Base-by-base conservation (phyloP, 2,888 invertebrate species). In the Cryptosula pallasiana region DNA sequence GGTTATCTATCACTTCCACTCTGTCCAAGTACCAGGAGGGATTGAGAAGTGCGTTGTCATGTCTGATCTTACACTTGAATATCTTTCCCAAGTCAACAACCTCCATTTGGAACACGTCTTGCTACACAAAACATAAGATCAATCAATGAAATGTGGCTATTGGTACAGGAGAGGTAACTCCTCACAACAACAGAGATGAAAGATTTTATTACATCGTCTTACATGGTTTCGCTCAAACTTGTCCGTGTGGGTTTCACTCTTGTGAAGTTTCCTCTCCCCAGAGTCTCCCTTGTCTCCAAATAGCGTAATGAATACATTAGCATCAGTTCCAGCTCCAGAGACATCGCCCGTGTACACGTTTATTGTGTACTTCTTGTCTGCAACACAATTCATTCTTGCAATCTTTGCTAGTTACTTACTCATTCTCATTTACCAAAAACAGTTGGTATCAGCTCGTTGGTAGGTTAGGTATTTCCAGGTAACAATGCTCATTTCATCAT, bases 141-240 rank as follows among this genome's bases (percentile, higher is more conserved):
- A n/a, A n/a, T n/a, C n/a, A n/a, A n/a, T n/a, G n/a, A n/a, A n/a
- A n/a, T n/a, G n/a, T n/a, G n/a, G n/a, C n/a, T n/a, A n/a, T n/a
- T n/a, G n/a, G n/a, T n/a, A n/a, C n/a, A n/a, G n/a, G n/a, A n/a
- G n/a, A n/a, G n/a, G n/a, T n/a, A n/a, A n/a, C n/a, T n/a, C n/a
- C n/a, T n/a, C n/a, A n/a, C n/a, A n/a, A n/a, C n/a, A n/a, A n/a
- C n/a, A n/a, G n/a, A n/a, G n/a, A n/a, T n/a, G n/a, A n/a, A n/a
- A n/a, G n/a, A n/a, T n/a, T n/a, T n/a, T n/a, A n/a, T n/a, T n/a
- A n/a, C n/a, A n/a, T 13, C 20, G 20, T 45, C 70, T 36, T 58
- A 81, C 81, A 77, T 82, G 81, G 69, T 79, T 79, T 74, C 78
- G 76, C 72, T 85, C 85, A 80, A 85, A 85, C 76, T 85, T 84